Evolutionary conservation across 2,888 invertebrate genomes (phyloP).

Genomic region (Panzeria rudis): DNA sequence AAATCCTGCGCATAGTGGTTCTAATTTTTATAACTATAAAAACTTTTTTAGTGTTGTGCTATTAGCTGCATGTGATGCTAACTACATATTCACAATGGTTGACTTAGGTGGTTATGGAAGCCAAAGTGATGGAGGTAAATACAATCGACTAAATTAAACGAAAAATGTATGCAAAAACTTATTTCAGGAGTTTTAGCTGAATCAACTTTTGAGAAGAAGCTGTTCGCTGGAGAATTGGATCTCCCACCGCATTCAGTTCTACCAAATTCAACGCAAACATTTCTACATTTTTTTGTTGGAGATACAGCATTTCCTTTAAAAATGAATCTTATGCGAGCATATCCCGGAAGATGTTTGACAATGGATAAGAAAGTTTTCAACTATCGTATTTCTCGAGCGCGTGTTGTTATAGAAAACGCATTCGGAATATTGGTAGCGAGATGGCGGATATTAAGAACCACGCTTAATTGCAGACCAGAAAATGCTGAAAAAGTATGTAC

Average conservation of each 20-base stretch:
- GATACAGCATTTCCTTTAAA: conserved; percentile 21
- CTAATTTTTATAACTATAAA: too few species aligned
- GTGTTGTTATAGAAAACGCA: too few species aligned
- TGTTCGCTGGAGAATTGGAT: conserved; percentile 1
- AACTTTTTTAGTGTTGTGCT: too few species aligned
- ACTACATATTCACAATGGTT: too few species aligned
- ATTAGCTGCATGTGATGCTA: too few species aligned
- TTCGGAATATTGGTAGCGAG: too few species aligned
- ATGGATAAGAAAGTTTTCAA: conserved; percentile 12
- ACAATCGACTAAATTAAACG: conserved; percentile 11
- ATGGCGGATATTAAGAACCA: too few species aligned
- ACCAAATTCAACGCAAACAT: conserved; percentile 16
- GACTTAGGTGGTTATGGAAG: too few species aligned
- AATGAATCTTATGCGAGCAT: conserved; percentile 12
- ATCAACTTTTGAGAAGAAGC: conserved; percentile 13
- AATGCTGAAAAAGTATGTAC: conserved; percentile 14
- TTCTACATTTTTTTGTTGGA: conserved; percentile 25
- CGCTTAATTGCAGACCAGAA: too few species aligned
- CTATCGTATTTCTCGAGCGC: conserved; percentile 21
- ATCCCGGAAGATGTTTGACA: conserved; percentile 11
- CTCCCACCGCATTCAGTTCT: too few species aligned
- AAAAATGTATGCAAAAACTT: conserved; percentile 11
- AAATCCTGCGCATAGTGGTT: conserved; percentile 27
- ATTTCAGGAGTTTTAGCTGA: conserved; percentile 23
- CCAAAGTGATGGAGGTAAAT: conserved; percentile 21